phyloP scores from a whole-genome alignment of 2,888 invertebrate genomes.

The Neoaliturus tenellus region DNA sequence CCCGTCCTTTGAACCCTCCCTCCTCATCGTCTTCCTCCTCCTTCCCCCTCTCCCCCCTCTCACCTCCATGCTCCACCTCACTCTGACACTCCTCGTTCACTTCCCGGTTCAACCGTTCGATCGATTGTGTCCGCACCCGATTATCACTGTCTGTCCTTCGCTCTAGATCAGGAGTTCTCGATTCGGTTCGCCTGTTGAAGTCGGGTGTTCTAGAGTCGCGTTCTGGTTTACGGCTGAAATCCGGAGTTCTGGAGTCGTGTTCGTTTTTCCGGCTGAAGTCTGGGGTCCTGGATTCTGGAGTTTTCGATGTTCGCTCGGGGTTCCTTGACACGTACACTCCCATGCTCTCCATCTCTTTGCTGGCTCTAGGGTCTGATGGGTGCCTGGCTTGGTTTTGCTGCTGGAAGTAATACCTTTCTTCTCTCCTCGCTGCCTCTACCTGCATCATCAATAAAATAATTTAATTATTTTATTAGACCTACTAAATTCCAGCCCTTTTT shows the following conservation, averaged over 20 bases:
- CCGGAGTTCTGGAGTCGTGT: slow-evolving; percentile 47
- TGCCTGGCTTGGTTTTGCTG: slow-evolving; percentile 24
- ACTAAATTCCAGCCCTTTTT: too few relatives aligned
- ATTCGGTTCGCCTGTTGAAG: slow-evolving; percentile 25
- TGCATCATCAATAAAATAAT: too few relatives aligned
- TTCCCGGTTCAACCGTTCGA: slow-evolving; percentile 44
- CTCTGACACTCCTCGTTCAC: slow-evolving; percentile 12
- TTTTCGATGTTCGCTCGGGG: slow-evolving; percentile 31
- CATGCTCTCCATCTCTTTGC: slow-evolving; percentile 51
- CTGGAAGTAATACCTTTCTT: slow-evolving; percentile 33
- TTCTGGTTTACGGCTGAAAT: slow-evolving; percentile 33
- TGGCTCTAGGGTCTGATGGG: background rate
- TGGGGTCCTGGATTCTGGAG: slow-evolving; percentile 51
- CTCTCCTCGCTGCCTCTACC: slow-evolving; percentile 26
- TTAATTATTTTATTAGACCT: too few relatives aligned
- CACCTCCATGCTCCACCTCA: background rate
- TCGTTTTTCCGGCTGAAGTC: slow-evolving; percentile 39
- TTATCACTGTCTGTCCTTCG: slow-evolving; percentile 47
- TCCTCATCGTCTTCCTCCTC: slow-evolving; percentile 58
- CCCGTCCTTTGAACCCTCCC: slow-evolving; percentile 66
- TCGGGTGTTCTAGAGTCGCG: slow-evolving; percentile 52
- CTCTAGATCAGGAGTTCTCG: slow-evolving; percentile 51
- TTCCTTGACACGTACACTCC: slow-evolving; percentile 57
- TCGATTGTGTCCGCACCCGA: slow-evolving; percentile 35
- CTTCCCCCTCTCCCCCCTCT: slow-evolving; percentile 31